Conservation (phyloP, 2,888 invertebrate species). For the Diarsia rubi region DNA sequence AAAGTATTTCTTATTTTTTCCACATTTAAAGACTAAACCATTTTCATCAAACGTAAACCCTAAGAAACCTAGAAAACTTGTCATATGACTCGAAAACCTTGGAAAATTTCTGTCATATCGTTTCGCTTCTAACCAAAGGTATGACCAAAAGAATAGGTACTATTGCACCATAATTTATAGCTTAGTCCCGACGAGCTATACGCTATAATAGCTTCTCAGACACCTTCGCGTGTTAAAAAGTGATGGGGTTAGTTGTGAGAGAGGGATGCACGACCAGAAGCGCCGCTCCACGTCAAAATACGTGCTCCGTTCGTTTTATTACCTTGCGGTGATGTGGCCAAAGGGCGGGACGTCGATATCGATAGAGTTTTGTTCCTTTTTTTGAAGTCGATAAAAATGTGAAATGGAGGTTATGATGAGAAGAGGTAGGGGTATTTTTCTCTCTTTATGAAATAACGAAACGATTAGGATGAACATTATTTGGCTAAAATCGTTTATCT, state of each 20-base stretch:
- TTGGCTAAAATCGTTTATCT: not conserved
- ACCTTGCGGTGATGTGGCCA: slow-evolving; percentile 78
- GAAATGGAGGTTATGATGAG: not conserved
- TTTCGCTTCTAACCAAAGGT: slow-evolving; percentile 77
- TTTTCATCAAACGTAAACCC: not conserved
- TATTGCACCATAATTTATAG: slow-evolving; percentile 90
- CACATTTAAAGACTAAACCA: not conserved
- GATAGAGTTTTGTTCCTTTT: slow-evolving; percentile 61
- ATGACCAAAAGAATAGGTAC: slow-evolving; percentile 85
- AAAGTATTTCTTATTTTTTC: not conserved
- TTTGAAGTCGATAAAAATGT: slow-evolving; percentile 21
- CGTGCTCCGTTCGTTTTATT: slow-evolving; percentile 91
- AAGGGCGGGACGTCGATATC: slow-evolving; percentile 74
- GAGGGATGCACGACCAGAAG: slow-evolving; percentile 86
- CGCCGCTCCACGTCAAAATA: slow-evolving; percentile 91
- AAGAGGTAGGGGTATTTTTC: no score
- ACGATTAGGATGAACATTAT: not conserved
- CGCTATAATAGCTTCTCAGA: slow-evolving; percentile 88
- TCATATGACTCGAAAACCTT: slow-evolving; percentile 39
- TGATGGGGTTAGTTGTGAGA: slow-evolving; percentile 77
- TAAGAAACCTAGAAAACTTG: not conserved
- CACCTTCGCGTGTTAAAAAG: slow-evolving; percentile 82
- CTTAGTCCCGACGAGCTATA: slow-evolving; percentile 83
- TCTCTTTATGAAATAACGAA: no score
- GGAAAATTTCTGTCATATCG: slow-evolving; percentile 82